Percentiles rank a stretch among this genome's conserved stretches.
phyloP scores from a whole-genome alignment of 2,113 vertebrate genomes.

The Peromyscus maniculatus region DNA sequence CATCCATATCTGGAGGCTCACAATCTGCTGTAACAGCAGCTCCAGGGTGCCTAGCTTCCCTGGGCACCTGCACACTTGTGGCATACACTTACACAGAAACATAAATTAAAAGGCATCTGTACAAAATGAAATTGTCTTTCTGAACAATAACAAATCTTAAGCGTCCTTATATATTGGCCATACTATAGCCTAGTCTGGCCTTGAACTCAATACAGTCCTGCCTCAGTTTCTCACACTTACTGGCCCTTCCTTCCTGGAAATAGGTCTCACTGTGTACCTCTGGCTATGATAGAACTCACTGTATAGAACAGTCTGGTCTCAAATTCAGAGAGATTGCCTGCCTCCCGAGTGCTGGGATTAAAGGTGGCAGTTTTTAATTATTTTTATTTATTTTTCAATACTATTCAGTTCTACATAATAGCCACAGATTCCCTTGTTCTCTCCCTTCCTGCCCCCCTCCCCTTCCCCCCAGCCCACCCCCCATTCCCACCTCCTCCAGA shows the following conservation, averaged over 20 bases:
- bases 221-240: neutral
- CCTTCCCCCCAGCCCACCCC: too few species aligned
- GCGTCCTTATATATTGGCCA: slow-evolving; percentile 22
- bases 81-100: neutral
- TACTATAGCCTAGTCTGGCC: neutral
- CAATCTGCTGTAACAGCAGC: neutral
- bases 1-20: neutral
- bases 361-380: neutral
- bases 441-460: too few species aligned
- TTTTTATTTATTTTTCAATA: too few species aligned
- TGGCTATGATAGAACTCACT: neutral
- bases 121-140: neutral
- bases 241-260: neutral
- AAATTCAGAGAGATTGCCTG: neutral
- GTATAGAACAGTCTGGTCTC: neutral
- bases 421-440: too few species aligned
- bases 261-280: neutral
- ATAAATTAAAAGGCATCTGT: neutral
- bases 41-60: neutral
- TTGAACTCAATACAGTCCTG: neutral
- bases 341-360: neutral
- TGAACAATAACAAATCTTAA: neutral
- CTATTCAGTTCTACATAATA: too few species aligned
- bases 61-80: neutral
- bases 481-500: too few species aligned